Conservation (phyloP, 2,888 invertebrate species). For the Ephialtes manifestator region DNA sequence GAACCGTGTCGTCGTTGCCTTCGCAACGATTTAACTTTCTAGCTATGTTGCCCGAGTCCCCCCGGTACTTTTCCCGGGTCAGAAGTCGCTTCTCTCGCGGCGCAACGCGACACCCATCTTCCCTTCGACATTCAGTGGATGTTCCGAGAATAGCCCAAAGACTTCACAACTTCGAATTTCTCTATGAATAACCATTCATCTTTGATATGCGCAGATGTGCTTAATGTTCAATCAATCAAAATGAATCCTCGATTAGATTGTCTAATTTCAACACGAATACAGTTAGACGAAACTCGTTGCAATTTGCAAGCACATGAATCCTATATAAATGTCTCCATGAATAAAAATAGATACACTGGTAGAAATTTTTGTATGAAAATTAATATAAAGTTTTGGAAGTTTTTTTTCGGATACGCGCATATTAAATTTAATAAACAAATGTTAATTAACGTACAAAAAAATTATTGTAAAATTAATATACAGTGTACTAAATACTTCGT, state of each 20-base stretch:
- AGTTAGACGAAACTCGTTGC: neutral
- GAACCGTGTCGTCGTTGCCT: slow-evolving; percentile 35
- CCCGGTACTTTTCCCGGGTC: slow-evolving; percentile 70
- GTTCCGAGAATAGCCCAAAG: slow-evolving; percentile 47
- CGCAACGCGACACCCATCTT: slow-evolving; percentile 59
- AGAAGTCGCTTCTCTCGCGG: slow-evolving; percentile 61
- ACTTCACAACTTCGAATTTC: slow-evolving; percentile 44
- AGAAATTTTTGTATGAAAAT: no score
- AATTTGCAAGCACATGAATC: neutral
- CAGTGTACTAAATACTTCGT: no score
- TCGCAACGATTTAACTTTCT: slow-evolving; percentile 70
- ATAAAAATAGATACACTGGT: no score
- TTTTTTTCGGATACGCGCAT: no score
- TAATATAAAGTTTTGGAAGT: no score
- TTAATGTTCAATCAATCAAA: neutral
- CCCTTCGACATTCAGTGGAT: slow-evolving; percentile 62
- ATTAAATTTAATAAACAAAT: no score
- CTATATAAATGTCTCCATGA: no score
- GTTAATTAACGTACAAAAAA: no score
- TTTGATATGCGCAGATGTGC: neutral
- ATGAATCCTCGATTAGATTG: neutral
- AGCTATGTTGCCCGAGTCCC: slow-evolving; percentile 53
- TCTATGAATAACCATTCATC: neutral
- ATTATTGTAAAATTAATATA: no score
- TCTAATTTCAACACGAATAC: neutral